Conservation (phyloP, 1,140 invertebrate genomes). For the Drosophila baimaii region DNA sequence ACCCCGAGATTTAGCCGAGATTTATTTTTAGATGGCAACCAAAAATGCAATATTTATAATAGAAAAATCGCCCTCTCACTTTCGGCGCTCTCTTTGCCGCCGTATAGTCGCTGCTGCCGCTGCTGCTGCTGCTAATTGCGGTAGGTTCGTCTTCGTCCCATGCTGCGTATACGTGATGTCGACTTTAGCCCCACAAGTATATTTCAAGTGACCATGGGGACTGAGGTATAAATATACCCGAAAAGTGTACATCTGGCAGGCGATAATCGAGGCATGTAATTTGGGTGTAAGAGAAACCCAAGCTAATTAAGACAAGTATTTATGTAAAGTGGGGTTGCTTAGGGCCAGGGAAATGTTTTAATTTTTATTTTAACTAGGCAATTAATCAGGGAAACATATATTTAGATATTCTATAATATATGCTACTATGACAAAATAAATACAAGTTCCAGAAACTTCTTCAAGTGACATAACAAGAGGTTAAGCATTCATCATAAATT, state of each 20-base stretch:
- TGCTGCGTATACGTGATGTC: constrained; percentile 64
- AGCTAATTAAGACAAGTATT: constrained; percentile 1
- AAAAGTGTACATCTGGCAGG: constrained; percentile 10
- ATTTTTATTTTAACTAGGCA: background rate
- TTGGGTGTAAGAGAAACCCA: background rate
- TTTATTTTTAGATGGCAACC: constrained; percentile 53
- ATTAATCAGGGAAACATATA: no score
- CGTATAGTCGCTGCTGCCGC: constrained; percentile 28
- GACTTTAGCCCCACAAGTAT: background rate
- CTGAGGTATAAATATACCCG: constrained; percentile 20
- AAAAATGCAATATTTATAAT: constrained; percentile 53
- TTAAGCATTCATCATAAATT: no score
- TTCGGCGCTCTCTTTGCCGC: constrained; percentile 6
- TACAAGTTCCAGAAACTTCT: background rate
- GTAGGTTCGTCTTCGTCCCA: constrained; percentile 73
- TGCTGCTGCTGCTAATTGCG: constrained; percentile 52
- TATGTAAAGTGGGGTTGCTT: background rate
- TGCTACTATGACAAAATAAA: background rate
- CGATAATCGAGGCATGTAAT: constrained; percentile 27
- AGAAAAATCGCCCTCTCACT: constrained; percentile 18
- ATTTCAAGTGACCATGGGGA: constrained; percentile 23
- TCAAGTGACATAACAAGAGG: background rate
- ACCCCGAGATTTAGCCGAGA: constrained; percentile 1
- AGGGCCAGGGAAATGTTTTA: background rate
- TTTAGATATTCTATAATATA: no score